Evolutionary conservation across 2,797 vertebrate species (phyloP).

Genomic region (Pseudopleuronectes americanus): DNA sequence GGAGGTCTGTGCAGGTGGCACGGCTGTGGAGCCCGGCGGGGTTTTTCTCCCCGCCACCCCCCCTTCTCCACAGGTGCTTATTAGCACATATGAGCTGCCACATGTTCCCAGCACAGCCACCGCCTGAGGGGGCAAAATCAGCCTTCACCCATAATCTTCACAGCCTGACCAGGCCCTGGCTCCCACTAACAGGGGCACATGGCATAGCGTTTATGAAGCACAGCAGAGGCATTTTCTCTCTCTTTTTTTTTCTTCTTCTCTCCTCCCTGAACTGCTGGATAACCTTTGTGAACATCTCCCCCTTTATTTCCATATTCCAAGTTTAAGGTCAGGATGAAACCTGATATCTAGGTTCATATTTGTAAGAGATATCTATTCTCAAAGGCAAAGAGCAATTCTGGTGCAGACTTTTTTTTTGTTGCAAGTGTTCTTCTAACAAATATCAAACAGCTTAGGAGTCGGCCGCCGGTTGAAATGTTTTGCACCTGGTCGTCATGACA

Average conservation of each 20-base stretch:
- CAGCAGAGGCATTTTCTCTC: constrained; percentile 69
- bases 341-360: constrained; percentile 44
- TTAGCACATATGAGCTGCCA: constrained; percentile 88
- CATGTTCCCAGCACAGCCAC: constrained; percentile 81
- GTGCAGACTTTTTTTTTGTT: constrained; percentile 53
- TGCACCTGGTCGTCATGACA: constrained; percentile 83
- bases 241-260: constrained; percentile 5
- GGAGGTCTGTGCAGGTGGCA: constrained; percentile 86
- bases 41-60: constrained; percentile 61
- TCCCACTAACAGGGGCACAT: constrained; percentile 74
- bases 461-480: constrained; percentile 74
- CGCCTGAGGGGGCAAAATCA: constrained; percentile 83
- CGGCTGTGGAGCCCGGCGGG: constrained; percentile 75
- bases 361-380: constrained; percentile 67
- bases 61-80: constrained; percentile 85
- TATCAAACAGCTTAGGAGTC: constrained; percentile 66
- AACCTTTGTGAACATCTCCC: constrained; percentile 58
- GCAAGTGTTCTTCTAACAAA: constrained; percentile 64
- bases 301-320: constrained; percentile 65
- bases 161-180: constrained; percentile 76
- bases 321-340: constrained; percentile 65
- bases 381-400: constrained; percentile 57
- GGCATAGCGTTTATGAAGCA: constrained; percentile 75
- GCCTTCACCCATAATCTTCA: constrained; percentile 82
- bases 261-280: constrained; percentile 57